phyloP scores from a whole-genome alignment of 1,140 invertebrate species.

The Triops longicaudatus region DNA sequence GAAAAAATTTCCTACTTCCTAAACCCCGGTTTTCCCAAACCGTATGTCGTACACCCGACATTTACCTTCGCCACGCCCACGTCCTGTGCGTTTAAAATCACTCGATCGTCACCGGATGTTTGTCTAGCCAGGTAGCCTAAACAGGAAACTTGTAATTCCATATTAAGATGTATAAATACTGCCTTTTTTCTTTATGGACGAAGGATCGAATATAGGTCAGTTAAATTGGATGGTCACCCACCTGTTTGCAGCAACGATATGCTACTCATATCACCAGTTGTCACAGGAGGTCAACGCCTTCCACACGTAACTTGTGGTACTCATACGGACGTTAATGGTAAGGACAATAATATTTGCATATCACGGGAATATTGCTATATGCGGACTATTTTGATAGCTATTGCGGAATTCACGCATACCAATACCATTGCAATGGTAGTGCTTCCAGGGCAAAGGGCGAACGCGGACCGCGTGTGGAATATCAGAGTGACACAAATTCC shows the following conservation, averaged over 20 bases:
- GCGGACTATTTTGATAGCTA: neutral
- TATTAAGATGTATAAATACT: too few relatives aligned
- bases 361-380: neutral
- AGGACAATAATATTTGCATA: neutral
- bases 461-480: neutral
- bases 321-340: neutral
- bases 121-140: neutral
- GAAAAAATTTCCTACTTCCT: neutral
- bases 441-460: neutral
- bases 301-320: neutral
- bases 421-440: neutral
- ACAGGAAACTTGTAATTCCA: neutral
- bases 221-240: too few relatives aligned
- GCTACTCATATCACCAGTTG: too few relatives aligned
- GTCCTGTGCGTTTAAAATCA: neutral
- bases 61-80: too few relatives aligned
- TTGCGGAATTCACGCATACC: neutral
- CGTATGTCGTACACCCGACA: accelerated
- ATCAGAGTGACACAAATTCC: neutral
- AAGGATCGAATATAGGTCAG: neutral
- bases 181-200: too few relatives aligned
- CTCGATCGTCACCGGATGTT: neutral
- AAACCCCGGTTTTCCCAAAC: neutral
- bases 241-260: too few relatives aligned
- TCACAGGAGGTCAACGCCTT: neutral